A percentile compares a stretch with the other conserved stretches of the same genome.
Evolutionary conservation across 2,888 invertebrate genomes (phyloP).

Genomic region (Ctena decussata): DNA sequence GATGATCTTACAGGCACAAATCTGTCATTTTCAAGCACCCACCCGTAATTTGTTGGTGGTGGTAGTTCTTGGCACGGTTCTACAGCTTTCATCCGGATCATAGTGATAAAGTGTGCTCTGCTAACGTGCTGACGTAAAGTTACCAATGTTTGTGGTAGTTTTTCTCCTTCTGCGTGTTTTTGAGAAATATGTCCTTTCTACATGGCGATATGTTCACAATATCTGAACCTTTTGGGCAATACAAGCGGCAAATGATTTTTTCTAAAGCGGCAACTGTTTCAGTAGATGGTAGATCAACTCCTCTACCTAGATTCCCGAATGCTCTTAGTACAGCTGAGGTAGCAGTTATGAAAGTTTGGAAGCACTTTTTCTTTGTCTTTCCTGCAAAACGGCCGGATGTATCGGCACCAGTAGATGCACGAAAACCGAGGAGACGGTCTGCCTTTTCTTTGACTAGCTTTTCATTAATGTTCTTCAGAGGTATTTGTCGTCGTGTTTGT

Average conservation of each 20-base stretch:
- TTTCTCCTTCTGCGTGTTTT: neutral
- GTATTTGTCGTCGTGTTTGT: neutral
- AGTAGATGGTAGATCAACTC: neutral
- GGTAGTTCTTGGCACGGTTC: neutral
- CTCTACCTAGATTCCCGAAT: neutral
- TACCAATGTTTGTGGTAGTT: neutral
- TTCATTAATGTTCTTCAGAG: neutral
- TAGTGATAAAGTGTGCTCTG: neutral
- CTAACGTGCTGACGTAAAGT: neutral
- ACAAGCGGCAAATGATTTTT: neutral
- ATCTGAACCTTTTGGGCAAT: neutral
- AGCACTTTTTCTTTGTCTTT: neutral
- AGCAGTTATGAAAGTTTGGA: neutral
- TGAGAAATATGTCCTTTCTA: neutral
- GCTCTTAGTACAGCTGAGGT: neutral
- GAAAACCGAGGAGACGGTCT: neutral
- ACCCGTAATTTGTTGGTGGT: neutral
- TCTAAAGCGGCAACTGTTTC: neutral
- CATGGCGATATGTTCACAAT: neutral
- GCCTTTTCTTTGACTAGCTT: neutral
- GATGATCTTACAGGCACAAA: neutral
- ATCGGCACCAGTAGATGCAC: neutral
- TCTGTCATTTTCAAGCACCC: neutral
- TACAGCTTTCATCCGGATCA: constrained; percentile 1
- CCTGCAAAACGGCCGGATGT: neutral